Percentiles rank a stretch among this genome's conserved stretches.
Conservation (phyloP, 2,888 invertebrate genomes). For the Silvanus unidentatus region DNA sequence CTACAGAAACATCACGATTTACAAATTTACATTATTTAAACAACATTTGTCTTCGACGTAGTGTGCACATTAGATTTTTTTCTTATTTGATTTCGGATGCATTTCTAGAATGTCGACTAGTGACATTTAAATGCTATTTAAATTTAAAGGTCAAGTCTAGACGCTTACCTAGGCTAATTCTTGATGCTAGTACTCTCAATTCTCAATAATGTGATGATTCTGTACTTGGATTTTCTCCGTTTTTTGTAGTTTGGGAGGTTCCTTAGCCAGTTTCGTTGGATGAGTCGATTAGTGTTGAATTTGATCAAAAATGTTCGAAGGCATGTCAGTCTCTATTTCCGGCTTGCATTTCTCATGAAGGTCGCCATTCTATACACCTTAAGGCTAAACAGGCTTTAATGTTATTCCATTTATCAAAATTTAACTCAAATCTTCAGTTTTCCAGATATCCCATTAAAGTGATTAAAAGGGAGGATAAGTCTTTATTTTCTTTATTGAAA, state of each 20-base stretch:
- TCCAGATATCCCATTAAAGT: not conserved
- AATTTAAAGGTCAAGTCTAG: constrained; percentile 34
- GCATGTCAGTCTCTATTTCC: constrained; percentile 31
- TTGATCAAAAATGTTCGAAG: constrained; percentile 15
- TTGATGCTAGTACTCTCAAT: no score
- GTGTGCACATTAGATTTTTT: no score
- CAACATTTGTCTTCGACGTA: no score
- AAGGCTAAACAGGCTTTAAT: constrained; percentile 21
- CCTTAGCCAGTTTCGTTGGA: no score
- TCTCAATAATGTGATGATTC: constrained; percentile 9
- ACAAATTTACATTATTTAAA: no score
- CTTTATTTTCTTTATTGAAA: no score
- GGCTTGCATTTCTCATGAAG: constrained; percentile 39
- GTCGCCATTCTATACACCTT: constrained; percentile 39
- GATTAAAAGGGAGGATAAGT: no score
- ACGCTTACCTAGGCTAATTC: constrained; percentile 29
- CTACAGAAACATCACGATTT: no score
- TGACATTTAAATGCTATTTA: constrained; percentile 37
- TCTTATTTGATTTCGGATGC: constrained; percentile 22
- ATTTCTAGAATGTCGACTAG: constrained; percentile 40
- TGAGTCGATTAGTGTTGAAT: no score
- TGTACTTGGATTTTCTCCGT: constrained; percentile 13
- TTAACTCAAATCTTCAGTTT: not conserved
- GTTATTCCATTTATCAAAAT: constrained; percentile 3
- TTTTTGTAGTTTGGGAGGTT: not conserved